Evolutionary conservation across 2,113 vertebrate genomes (phyloP).

Genomic region (Dicentrarchus labrax): DNA sequence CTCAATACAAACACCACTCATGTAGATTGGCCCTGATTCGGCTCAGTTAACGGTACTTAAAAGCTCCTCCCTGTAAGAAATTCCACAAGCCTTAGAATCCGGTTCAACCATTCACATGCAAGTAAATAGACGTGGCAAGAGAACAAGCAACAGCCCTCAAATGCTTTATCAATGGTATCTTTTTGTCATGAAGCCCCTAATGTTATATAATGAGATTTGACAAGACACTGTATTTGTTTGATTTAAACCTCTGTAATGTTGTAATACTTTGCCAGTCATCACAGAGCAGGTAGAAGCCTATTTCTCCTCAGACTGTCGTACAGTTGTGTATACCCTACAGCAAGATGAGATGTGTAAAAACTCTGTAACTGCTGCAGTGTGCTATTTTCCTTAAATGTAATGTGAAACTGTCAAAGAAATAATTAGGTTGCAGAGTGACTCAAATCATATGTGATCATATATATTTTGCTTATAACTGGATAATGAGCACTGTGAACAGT

Average conservation of each 20-base stretch:
- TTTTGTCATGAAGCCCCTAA: not conserved
- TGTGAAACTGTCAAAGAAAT: slow-evolving; percentile 21
- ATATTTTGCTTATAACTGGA: slow-evolving; percentile 67
- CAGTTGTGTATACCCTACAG: slow-evolving; percentile 30
- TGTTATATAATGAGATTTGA: slow-evolving; percentile 14
- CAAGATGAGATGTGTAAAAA: slow-evolving; percentile 41
- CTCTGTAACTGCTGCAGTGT: slow-evolving; percentile 66
- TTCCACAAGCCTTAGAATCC: not conserved
- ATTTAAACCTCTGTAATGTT: slow-evolving; percentile 45
- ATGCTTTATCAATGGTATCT: not conserved
- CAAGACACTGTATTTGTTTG: slow-evolving; percentile 38
- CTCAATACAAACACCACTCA: not conserved
- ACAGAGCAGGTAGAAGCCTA: slow-evolving; percentile 5
- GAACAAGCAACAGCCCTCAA: not conserved
- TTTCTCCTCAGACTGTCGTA: slow-evolving; percentile 29
- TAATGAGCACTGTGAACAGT: slow-evolving; percentile 67
- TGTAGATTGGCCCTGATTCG: not conserved
- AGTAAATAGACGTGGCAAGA: not conserved
- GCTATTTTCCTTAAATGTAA: slow-evolving; percentile 38
- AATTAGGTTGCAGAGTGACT: not conserved
- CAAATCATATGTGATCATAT: slow-evolving; percentile 57
- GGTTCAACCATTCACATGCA: not conserved
- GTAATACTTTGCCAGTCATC: slow-evolving; percentile 49
- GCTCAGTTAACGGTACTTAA: not conserved
- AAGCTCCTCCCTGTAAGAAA: not conserved